Evolutionary conservation across 2,888 invertebrate genomes (phyloP).

Genomic region (Leucophenga montana): DNA sequence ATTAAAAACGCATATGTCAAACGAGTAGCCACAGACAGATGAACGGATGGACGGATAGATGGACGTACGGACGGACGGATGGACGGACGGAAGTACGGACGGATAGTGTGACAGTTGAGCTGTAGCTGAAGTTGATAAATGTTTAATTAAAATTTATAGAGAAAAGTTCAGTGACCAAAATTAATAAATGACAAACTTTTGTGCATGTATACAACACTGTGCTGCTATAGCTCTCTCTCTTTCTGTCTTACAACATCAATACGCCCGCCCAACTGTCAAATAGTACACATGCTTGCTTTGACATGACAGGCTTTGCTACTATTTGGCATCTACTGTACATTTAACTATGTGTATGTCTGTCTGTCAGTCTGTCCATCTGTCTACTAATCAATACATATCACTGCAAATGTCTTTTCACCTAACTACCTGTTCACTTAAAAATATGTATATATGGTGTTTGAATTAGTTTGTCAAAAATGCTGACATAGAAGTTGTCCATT

Average conservation of each 20-base stretch:
- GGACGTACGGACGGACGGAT: neutral
- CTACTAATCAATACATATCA: neutral
- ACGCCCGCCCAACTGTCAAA: too few species aligned
- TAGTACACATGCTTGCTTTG: neutral
- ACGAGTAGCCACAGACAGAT: conserved; percentile 5
- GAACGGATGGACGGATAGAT: neutral
- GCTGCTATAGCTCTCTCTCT: too few species aligned
- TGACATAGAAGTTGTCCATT: too few species aligned
- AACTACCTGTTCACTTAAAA: neutral
- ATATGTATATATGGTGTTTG: too few species aligned
- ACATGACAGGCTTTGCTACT: neutral
- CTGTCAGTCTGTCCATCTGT: too few species aligned
- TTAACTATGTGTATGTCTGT: too few species aligned
- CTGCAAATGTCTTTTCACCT: neutral
- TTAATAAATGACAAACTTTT: too few species aligned
- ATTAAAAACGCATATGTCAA: conserved; percentile 45
- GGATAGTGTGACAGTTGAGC: neutral
- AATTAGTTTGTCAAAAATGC: too few species aligned
- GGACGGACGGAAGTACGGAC: too few species aligned
- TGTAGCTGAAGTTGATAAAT: conserved; percentile 13
- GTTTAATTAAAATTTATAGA: conserved; percentile 17
- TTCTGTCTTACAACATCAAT: too few species aligned
- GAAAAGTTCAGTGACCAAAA: neutral
- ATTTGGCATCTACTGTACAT: neutral
- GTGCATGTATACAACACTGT: too few species aligned